phyloP scores from a whole-genome alignment of 2,113 vertebrate genomes.

The Heloderma charlesbogerti region DNA sequence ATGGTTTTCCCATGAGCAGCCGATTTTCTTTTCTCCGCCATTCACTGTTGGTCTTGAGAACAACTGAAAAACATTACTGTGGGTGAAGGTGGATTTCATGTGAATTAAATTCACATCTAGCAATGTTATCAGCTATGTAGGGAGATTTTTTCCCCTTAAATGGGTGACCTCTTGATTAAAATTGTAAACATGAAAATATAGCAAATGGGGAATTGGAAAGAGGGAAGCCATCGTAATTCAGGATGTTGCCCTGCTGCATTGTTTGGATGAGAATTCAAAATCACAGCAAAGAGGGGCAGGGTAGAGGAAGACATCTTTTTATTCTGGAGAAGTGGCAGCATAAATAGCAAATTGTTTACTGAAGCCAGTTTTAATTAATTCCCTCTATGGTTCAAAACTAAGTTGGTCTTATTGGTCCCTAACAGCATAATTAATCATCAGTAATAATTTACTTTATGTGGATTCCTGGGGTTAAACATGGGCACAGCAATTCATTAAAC shows the following conservation, averaged over 20 bases:
- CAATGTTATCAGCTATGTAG: neutral
- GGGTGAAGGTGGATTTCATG: neutral
- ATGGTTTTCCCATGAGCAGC: neutral
- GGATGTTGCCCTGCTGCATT: conserved; percentile 19
- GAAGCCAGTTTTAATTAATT: conserved; percentile 60
- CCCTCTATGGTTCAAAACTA: conserved; percentile 46
- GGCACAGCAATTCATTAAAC: conserved; percentile 61
- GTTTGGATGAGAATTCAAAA: conserved; percentile 9
- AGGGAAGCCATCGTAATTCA: conserved; percentile 20
- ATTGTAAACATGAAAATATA: conserved; percentile 40
- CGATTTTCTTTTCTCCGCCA: neutral
- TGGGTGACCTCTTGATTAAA: conserved; percentile 42
- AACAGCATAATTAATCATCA: conserved; percentile 61
- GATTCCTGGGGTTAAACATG: conserved; percentile 61
- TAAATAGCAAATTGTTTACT: conserved; percentile 53
- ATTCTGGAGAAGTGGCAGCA: neutral
- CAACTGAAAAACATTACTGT: neutral
- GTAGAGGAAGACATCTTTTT: conserved; percentile 6
- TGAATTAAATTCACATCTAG: conserved; percentile 37
- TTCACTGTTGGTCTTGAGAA: neutral
- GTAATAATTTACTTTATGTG: conserved; percentile 59
- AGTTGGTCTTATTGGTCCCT: conserved; percentile 55
- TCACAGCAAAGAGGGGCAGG: neutral
- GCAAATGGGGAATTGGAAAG: conserved; percentile 34
- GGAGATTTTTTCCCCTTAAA: neutral